A percentile compares a stretch with the other conserved stretches of the same genome.
Evolutionary conservation across 2,888 invertebrate genomes (phyloP).

Genomic region (Andrena chrysosceles): DNA sequence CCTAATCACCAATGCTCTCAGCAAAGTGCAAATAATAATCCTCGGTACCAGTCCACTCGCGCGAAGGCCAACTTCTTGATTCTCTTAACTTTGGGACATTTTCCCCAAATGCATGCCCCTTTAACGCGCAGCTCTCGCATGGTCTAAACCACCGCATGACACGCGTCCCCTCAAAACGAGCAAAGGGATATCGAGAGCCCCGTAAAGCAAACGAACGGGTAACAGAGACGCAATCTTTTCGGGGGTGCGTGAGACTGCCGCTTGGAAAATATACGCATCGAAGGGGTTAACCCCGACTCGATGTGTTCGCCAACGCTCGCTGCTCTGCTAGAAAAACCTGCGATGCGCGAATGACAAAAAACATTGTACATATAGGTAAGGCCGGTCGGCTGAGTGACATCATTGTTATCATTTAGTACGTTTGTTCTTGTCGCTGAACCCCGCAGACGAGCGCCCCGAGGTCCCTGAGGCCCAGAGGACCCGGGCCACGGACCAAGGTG

Average conservation of each 20-base stretch:
- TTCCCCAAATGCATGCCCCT: neutral
- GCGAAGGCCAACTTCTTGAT: neutral
- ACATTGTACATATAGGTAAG: conserved; percentile 72
- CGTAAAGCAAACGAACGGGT: neutral
- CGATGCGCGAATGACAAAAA: conserved; percentile 74
- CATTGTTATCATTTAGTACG: conserved; percentile 88
- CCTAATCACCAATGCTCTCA: neutral
- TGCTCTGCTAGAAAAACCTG: conserved; percentile 69
- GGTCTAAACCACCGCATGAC: neutral
- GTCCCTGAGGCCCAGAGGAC: conserved; percentile 82
- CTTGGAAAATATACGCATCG: conserved; percentile 22
- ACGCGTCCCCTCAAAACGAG: too few species aligned
- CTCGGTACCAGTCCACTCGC: neutral
- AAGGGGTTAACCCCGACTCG: conserved; percentile 21
- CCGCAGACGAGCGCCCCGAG: conserved; percentile 86
- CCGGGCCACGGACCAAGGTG: conserved; percentile 86
- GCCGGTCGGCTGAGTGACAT: conserved; percentile 81
- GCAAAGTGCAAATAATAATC: conserved; percentile 6
- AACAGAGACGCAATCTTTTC: neutral
- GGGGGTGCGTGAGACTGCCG: conserved; percentile 37
- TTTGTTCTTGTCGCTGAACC: conserved; percentile 92
- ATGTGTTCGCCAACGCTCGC: conserved; percentile 62
- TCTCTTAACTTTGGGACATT: neutral
- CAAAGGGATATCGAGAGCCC: too few species aligned
- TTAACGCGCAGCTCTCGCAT: neutral